Conservation (phyloP, 1,140 invertebrate genomes). For the Cepaea nemoralis region DNA sequence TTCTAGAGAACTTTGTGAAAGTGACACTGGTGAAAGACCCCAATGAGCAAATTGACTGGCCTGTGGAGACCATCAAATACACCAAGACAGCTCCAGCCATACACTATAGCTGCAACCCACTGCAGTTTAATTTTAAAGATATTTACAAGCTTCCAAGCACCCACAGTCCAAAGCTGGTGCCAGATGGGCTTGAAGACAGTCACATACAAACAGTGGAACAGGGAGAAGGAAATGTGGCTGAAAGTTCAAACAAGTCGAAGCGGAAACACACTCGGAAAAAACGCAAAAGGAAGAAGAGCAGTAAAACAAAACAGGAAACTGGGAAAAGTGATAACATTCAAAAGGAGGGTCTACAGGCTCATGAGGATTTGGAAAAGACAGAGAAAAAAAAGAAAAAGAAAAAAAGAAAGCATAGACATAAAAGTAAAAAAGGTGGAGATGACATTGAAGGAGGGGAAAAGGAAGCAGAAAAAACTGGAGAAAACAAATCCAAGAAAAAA, state of each 20-base stretch:
- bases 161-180: background rate
- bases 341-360: background rate
- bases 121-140: conserved; percentile 62
- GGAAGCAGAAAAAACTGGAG: conserved; percentile 29
- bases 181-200: background rate
- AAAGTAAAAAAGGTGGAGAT: conserved; percentile 45
- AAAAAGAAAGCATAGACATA: conserved; percentile 46
- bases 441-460: conserved; percentile 1
- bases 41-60: conserved; percentile 60
- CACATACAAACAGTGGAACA: conserved; percentile 5
- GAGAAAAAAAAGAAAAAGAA: conserved; percentile 44
- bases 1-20: conserved; percentile 52
- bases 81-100: conserved; percentile 54
- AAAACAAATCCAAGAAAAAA: conserved; percentile 34
- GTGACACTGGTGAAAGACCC: conserved; percentile 58
- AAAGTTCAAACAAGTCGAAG: conserved; percentile 17
- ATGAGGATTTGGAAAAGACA: conserved; percentile 5
- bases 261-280: conserved; percentile 33
- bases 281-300: conserved; percentile 39
- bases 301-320: conserved; percentile 16
- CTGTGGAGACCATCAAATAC: conserved; percentile 60
- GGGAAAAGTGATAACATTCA: conserved; percentile 28
- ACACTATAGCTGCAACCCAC: conserved; percentile 61
- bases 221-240: conserved; percentile 5
- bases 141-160: background rate